Evolutionary conservation across 2,113 vertebrate genomes (phyloP).

Genomic region (Herpetotheres cachinnans): DNA sequence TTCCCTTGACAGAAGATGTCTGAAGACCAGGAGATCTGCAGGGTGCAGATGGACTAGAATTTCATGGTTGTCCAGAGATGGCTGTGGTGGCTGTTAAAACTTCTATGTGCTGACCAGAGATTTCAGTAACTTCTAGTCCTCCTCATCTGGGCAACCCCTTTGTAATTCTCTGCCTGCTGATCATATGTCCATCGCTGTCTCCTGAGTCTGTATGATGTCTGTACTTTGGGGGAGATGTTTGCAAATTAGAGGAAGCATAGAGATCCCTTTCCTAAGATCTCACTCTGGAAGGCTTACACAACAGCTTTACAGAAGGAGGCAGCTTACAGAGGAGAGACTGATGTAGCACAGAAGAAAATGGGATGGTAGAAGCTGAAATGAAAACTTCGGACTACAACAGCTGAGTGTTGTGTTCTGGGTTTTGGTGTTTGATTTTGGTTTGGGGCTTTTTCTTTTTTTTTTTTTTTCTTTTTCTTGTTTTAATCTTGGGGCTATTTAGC

Average conservation of each 20-base stretch:
- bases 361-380: background rate
- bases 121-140: background rate
- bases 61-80: background rate
- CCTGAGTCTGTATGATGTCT: background rate
- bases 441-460: no score
- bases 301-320: background rate
- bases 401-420: background rate
- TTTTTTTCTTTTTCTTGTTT: background rate
- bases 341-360: background rate
- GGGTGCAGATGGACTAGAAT: background rate
- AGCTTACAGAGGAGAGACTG: background rate
- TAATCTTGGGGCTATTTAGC: background rate
- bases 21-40: background rate
- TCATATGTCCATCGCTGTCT: rapidly evolving
- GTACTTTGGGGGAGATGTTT: background rate
- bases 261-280: no score
- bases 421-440: no score
- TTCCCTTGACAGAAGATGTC: background rate
- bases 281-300: background rate
- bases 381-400: background rate
- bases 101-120: no score
- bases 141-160: background rate
- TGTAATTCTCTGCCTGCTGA: background rate
- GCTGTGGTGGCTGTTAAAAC: background rate
- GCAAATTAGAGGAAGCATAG: background rate